These are phyloP conservation scores for Andrena minutula DNA, from an alignment of 2,888 invertebrate genomes.

Conservation along the genomic window DNA sequence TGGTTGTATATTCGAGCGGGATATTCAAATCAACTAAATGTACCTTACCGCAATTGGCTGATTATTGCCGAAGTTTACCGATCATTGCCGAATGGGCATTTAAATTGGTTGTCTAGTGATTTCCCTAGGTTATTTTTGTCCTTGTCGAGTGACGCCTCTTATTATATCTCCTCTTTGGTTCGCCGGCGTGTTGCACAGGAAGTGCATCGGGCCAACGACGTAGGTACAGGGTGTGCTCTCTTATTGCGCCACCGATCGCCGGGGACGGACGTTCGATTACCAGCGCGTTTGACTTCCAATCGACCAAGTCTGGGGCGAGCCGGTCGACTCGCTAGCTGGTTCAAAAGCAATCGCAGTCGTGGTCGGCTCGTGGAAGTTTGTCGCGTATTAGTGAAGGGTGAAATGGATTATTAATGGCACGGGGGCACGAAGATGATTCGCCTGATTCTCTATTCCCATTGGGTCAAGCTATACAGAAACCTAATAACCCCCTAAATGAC, in stretches of 20 bases:
- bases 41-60: too few relatives aligned
- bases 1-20: too few relatives aligned
- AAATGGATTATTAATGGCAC: neutral
- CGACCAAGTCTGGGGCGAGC: neutral
- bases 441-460: too few relatives aligned
- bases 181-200: constrained; percentile 59
- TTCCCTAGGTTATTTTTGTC: too few relatives aligned
- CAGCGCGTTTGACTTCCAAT: constrained; percentile 27
- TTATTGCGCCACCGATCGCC: constrained; percentile 30
- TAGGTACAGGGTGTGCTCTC: constrained; percentile 31
- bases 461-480: neutral
- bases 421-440: neutral
- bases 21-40: too few relatives aligned
- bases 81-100: too few relatives aligned
- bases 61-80: too few relatives aligned
- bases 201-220: constrained; percentile 58
- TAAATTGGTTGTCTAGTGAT: too few relatives aligned
- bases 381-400: neutral
- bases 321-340: neutral
- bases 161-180: too few relatives aligned
- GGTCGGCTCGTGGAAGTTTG: neutral
- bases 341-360: neutral
- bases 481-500: neutral
- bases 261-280: constrained; percentile 17
- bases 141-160: too few relatives aligned